Conservation (phyloP, 2,888 invertebrate genomes). For the Chalcis sispes region DNA sequence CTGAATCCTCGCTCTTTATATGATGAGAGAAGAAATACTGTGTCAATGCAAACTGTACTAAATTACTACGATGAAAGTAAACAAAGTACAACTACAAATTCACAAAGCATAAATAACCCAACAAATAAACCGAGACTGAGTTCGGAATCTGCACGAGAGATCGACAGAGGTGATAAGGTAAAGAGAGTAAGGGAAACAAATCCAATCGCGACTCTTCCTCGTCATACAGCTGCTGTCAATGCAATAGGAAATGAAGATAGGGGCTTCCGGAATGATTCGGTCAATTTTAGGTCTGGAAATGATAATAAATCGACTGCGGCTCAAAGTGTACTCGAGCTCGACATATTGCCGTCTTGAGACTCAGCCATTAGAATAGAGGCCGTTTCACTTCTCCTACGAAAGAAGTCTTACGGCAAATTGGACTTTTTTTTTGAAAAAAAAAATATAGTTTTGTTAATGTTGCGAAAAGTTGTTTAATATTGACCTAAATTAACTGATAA, state of each 20-base stretch:
- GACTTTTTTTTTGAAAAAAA: neutral
- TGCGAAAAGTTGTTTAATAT: slow-evolving; percentile 19
- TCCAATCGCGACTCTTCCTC: slow-evolving; percentile 72
- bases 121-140: slow-evolving; percentile 69
- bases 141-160: slow-evolving; percentile 72
- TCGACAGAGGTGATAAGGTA: slow-evolving; percentile 65
- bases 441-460: slow-evolving; percentile 30
- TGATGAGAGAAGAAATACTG: slow-evolving; percentile 70
- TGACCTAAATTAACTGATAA: neutral
- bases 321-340: slow-evolving; percentile 72
- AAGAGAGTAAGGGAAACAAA: slow-evolving; percentile 66
- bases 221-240: slow-evolving; percentile 62
- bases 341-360: slow-evolving; percentile 73
- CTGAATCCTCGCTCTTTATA: slow-evolving; percentile 71
- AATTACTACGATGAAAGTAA: slow-evolving; percentile 66
- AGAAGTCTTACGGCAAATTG: neutral
- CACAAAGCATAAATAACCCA: slow-evolving; percentile 57
- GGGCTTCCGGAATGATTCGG: slow-evolving; percentile 58
- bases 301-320: slow-evolving; percentile 61
- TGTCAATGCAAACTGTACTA: slow-evolving; percentile 73
- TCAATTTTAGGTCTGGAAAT: slow-evolving; percentile 66
- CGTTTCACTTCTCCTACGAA: neutral
- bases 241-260: slow-evolving; percentile 35
- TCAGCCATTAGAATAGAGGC: slow-evolving; percentile 22
- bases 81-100: slow-evolving; percentile 45